phyloP scores from a whole-genome alignment of 23 tunicate genomes.

The Halocynthia aurantium region DNA sequence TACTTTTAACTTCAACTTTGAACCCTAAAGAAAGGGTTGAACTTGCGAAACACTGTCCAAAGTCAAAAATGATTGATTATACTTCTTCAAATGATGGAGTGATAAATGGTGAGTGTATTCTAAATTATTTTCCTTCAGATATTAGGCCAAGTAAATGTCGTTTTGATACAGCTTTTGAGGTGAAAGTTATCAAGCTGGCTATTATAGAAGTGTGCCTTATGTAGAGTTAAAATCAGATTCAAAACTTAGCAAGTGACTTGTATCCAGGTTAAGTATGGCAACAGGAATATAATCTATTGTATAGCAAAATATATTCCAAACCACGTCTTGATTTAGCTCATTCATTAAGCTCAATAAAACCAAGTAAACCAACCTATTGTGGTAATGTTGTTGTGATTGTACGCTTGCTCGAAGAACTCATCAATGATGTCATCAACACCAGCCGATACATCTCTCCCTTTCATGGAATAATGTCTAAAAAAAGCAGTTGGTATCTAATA shows the following conservation, averaged over 20 bases:
- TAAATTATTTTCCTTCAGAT: too few relatives aligned
- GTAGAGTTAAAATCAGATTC: neutral
- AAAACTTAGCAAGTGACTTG: neutral
- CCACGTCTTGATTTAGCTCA: too few relatives aligned
- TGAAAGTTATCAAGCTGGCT: too few relatives aligned
- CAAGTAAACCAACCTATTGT: constrained; percentile 30
- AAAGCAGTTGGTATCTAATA: neutral
- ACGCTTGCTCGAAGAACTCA: constrained; percentile 43
- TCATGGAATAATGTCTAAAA: constrained; percentile 61
- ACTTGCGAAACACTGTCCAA: too few relatives aligned
- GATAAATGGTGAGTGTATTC: too few relatives aligned
- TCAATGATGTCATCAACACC: constrained; percentile 38
- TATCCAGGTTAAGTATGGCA: neutral
- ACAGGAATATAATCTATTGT: neutral
- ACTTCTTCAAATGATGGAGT: too few relatives aligned
- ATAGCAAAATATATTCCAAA: neutral
- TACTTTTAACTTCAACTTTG: neutral
- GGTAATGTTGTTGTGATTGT: constrained; percentile 20
- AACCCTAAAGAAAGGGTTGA: too few relatives aligned
- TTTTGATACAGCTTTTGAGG: too few relatives aligned
- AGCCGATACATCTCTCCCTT: constrained; percentile 53
- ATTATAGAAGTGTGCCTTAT: too few relatives aligned
- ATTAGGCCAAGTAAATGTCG: too few relatives aligned
- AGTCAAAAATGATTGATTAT: too few relatives aligned
- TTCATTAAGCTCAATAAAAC: too few relatives aligned